phyloP scores from a whole-genome alignment of 2,797 vertebrate genomes.

The Galagoides demidoff region DNA sequence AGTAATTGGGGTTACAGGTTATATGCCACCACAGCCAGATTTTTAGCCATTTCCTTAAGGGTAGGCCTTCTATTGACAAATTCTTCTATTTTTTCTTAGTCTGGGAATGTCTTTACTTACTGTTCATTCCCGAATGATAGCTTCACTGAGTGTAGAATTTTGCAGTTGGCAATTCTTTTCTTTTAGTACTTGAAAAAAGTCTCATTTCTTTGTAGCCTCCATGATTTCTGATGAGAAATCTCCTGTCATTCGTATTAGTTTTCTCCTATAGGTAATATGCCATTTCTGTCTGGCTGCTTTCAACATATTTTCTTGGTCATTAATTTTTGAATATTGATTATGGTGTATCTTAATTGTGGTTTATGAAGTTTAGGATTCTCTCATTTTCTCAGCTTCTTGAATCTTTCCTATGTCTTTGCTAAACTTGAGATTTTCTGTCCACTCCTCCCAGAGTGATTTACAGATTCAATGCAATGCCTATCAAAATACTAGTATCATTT shows the following conservation, averaged over 20 bases:
- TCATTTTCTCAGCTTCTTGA: slow-evolving; percentile 37
- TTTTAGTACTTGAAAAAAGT: slow-evolving; percentile 50
- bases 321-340: slow-evolving; percentile 11
- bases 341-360: background rate
- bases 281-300: slow-evolving; percentile 38
- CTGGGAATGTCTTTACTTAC: slow-evolving; percentile 51
- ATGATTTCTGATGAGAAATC: slow-evolving; percentile 55
- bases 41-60: slow-evolving; percentile 14
- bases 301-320: slow-evolving; percentile 43
- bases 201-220: background rate
- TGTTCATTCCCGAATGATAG: slow-evolving; percentile 30
- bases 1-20: no score
- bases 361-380: background rate
- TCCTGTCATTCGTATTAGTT: background rate
- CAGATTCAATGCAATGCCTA: no score
- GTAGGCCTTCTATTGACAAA: slow-evolving; percentile 32
- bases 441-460: no score
- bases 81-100: slow-evolving; percentile 23
- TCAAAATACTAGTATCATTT: no score
- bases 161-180: slow-evolving; percentile 13
- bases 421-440: slow-evolving; percentile 9
- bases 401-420: slow-evolving; percentile 12
- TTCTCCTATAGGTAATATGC: background rate
- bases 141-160: slow-evolving; percentile 12
- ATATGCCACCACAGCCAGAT: no score